phyloP scores from a whole-genome alignment of 1,140 invertebrate species.

The Protaetia brevitarsis region DNA sequence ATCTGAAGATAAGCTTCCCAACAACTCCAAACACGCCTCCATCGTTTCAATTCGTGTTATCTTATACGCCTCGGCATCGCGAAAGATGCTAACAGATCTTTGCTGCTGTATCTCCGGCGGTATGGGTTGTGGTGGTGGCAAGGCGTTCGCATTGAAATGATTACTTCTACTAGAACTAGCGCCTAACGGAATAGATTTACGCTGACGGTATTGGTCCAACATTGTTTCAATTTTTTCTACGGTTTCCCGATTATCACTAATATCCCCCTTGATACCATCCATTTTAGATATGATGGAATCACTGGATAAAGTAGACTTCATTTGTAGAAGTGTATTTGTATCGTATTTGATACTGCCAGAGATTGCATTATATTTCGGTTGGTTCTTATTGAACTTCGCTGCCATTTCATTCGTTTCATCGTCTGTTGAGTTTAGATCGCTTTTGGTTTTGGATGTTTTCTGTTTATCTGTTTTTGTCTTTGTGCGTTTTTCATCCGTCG shows the following conservation, averaged over 20 bases:
- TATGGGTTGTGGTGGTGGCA: slow-evolving; percentile 57
- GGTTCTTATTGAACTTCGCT: slow-evolving; percentile 45
- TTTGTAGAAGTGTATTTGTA: slow-evolving; percentile 52
- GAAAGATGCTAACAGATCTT: slow-evolving; percentile 71
- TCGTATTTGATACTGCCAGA: slow-evolving; percentile 46
- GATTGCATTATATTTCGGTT: slow-evolving; percentile 37
- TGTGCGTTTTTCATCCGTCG: not conserved
- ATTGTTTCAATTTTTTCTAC: slow-evolving; percentile 36
- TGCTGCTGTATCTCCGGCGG: slow-evolving; percentile 74
- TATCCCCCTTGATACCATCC: slow-evolving; percentile 2
- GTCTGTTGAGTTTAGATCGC: slow-evolving; percentile 39
- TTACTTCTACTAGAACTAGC: slow-evolving; percentile 40
- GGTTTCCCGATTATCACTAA: slow-evolving; percentile 26
- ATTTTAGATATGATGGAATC: slow-evolving; percentile 34
- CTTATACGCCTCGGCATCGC: slow-evolving; percentile 60
- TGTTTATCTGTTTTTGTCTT: slow-evolving; percentile 22
- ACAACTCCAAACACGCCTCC: slow-evolving; percentile 58
- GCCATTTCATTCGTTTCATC: slow-evolving; percentile 47
- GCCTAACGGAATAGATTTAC: slow-evolving; percentile 40
- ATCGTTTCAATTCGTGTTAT: slow-evolving; percentile 57
- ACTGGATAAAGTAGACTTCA: slow-evolving; percentile 46
- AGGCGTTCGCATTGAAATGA: slow-evolving; percentile 53
- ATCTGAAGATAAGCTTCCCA: slow-evolving; percentile 55
- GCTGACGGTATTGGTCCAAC: slow-evolving; percentile 38
- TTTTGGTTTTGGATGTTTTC: slow-evolving; percentile 22